These are phyloP conservation scores for Cheilosia urbana DNA, from an alignment of 2,888 invertebrate species.

Conservation along the genomic window DNA sequence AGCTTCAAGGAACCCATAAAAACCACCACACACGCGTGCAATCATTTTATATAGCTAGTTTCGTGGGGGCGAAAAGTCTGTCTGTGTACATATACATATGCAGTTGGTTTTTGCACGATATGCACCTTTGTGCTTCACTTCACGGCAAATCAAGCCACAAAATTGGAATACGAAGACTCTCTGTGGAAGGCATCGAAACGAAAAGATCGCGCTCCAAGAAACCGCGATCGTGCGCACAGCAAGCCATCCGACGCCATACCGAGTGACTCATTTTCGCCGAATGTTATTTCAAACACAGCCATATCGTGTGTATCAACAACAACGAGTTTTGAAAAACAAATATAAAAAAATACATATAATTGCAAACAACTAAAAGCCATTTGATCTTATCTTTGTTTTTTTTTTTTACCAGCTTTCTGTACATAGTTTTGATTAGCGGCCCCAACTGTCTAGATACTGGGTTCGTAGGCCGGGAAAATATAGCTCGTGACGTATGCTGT, in stretches of 20 bases:
- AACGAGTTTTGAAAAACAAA: not conserved
- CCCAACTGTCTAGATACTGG: not conserved
- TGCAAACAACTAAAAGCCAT: slow-evolving; percentile 10
- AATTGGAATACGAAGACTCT: not conserved
- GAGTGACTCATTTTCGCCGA: slow-evolving; percentile 40
- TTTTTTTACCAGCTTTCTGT: not conserved
- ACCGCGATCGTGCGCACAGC: slow-evolving; percentile 32
- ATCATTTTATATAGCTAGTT: slow-evolving; percentile 5
- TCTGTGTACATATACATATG: not conserved
- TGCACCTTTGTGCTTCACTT: slow-evolving; percentile 29
- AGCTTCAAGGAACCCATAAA: slow-evolving; percentile 62
- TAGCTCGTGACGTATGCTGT: slow-evolving; percentile 1
- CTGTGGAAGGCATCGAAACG: slow-evolving; percentile 9
- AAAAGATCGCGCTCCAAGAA: slow-evolving; percentile 9
- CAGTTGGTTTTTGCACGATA: slow-evolving; percentile 27
- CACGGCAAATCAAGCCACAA: slow-evolving; percentile 10
- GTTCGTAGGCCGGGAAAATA: slow-evolving; percentile 8
- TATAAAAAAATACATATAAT: not conserved
- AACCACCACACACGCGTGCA: slow-evolving; percentile 8
- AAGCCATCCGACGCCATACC: not conserved
- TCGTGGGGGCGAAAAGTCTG: slow-evolving; percentile 24
- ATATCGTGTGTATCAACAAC: not conserved
- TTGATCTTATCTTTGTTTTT: slow-evolving; percentile 16
- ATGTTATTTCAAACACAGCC: slow-evolving; percentile 17
- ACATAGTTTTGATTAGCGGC: not conserved